Base-by-base conservation (phyloP, 2,113 vertebrate genomes). In the Nycticryphes semicollaris region DNA sequence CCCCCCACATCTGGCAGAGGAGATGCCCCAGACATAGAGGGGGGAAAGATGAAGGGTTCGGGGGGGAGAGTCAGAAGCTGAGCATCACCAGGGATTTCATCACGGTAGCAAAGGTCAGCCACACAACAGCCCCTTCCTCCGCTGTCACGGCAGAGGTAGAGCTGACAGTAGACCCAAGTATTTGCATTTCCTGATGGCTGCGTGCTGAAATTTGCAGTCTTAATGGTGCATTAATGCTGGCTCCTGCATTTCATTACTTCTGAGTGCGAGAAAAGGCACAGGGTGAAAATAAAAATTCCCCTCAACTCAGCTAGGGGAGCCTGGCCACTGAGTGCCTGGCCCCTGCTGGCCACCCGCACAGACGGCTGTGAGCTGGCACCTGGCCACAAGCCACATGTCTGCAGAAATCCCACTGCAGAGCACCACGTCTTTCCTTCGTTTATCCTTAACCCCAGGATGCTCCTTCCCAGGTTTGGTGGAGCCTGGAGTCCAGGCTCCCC, bases 181-280 rank as follows among this genome's bases (percentile, higher is more conserved):
- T 95, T 94, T 96, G 94, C 94, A 75, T 96, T 90, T 93, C 88
- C 96, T 92, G 92, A 92, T 68, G 90, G 87, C 96, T 92, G 53
- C 9, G 0, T 91, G 94, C 86, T 94, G 96, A 94, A 96, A 92
- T 96, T 92, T 89, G 83, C 94, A 89, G 90, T 63, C 91, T 81
- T 93, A 96, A 96, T 92, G 94, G 93, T 78, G 88, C 95, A 94
- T 95, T 93, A 96, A 92, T 84, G 89, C 91, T 57, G 92, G 77
- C 74, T 94, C 69, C 92, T 92, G 96, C 92, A 93, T 96, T 89
- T 97, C 95, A 91, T 94, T 96, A 90, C 91, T 91, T 73, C 73
- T 66, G 88, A 78, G 84, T 81, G 79, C 0, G 0, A 89, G 88
- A 51, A 78, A 77, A 93, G 35, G 66, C 90, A 66, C 68, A 73